Evolutionary conservation across 2,888 invertebrate species (phyloP).

Genomic region (Glyphotaelius pellucidus): DNA sequence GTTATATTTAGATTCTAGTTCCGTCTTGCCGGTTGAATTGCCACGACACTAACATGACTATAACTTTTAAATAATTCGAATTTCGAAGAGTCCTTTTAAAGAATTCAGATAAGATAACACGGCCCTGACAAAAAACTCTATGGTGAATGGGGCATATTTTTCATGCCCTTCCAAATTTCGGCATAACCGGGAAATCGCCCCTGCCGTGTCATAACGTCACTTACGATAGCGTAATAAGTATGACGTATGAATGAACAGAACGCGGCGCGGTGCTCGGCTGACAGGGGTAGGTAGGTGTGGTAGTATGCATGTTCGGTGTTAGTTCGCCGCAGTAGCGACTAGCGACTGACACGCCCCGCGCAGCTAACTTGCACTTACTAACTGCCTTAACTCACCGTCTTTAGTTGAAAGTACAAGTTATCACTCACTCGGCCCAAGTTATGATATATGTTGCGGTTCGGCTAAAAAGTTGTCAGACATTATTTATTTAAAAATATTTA

Average conservation of each 20-base stretch:
- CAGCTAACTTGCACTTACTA: slow-evolving; percentile 34
- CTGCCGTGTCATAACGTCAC: neutral
- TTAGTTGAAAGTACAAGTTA: slow-evolving; percentile 39
- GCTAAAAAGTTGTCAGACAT: slow-evolving; percentile 5
- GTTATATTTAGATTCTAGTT: too few species aligned
- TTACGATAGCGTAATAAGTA: slow-evolving; percentile 6
- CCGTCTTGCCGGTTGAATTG: too few species aligned
- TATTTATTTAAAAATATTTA: neutral
- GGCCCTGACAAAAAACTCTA: neutral
- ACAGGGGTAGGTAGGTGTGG: neutral
- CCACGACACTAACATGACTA: too few species aligned
- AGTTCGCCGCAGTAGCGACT: slow-evolving; percentile 18
- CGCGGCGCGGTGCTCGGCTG: neutral
- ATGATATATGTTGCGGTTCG: slow-evolving; percentile 46
- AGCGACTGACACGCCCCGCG: slow-evolving; percentile 46
- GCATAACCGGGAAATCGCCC: neutral
- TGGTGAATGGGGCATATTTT: neutral
- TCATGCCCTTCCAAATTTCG: neutral
- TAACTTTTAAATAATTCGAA: too few species aligned
- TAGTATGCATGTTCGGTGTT: neutral
- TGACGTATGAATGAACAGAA: slow-evolving; percentile 1
- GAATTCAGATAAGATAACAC: neutral
- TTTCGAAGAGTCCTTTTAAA: too few species aligned
- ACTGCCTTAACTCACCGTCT: slow-evolving; percentile 33
- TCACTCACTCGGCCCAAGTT: slow-evolving; percentile 52